phyloP scores from a whole-genome alignment of 1,140 invertebrate genomes.

The Tyrophagus putrescentiae region DNA sequence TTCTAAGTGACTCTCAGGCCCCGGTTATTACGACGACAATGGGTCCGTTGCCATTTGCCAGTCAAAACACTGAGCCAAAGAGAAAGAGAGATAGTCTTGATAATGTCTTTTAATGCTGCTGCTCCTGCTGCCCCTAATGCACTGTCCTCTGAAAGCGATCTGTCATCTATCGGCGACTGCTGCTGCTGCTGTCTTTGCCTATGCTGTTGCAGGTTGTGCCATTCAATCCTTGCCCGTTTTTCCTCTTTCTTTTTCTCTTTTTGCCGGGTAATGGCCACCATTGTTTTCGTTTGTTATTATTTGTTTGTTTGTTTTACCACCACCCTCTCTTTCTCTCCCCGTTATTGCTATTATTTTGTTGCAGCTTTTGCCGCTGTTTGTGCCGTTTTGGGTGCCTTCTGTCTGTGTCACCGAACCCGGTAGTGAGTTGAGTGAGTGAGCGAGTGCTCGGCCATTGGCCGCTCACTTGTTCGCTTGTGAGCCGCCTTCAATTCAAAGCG shows the following conservation, averaged over 20 bases:
- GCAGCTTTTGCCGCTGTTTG: background rate
- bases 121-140: background rate
- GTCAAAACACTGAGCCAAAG: background rate
- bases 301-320: background rate
- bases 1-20: background rate
- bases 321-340: background rate
- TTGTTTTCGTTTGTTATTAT: constrained; percentile 6
- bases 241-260: background rate
- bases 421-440: background rate
- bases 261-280: background rate
- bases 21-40: background rate
- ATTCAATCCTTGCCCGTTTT: constrained; percentile 1
- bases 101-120: constrained; percentile 8
- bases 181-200: too few species aligned
- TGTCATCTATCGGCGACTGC: background rate
- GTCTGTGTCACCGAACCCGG: background rate
- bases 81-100: background rate
- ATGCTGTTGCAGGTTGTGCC: too few species aligned
- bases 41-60: too few species aligned
- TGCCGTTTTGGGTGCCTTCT: background rate
- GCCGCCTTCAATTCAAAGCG: background rate
- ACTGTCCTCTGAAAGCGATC: constrained; percentile 3
- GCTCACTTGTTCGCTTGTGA: background rate
- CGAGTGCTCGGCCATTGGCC: too few species aligned
- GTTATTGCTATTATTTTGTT: background rate